Evolutionary conservation across 2,888 invertebrate species (phyloP).

Genomic region (Blastobasis adustella): DNA sequence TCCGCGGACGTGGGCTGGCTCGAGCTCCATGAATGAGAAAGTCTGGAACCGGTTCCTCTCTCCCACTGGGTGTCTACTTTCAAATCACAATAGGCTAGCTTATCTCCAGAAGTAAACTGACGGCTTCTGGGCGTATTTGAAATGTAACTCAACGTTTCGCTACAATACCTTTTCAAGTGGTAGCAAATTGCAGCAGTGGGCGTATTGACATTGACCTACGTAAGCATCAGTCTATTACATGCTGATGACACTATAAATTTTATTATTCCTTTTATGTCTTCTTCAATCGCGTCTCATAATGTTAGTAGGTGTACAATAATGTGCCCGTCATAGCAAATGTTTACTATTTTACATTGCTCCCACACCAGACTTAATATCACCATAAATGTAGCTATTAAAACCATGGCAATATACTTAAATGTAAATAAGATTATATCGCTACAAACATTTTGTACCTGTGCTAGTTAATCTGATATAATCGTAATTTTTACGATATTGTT

Average conservation of each 20-base stretch:
- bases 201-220: too few species aligned
- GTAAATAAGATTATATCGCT: neutral
- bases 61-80: constrained; percentile 65
- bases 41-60: constrained; percentile 63
- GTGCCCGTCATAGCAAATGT: too few species aligned
- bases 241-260: too few species aligned
- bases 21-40: constrained; percentile 60
- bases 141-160: neutral
- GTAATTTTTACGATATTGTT: constrained; percentile 1
- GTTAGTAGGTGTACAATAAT: too few species aligned
- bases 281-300: too few species aligned
- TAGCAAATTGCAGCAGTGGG: too few species aligned
- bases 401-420: too few species aligned
- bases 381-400: neutral
- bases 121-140: constrained; percentile 31
- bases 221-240: too few species aligned
- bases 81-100: constrained; percentile 66
- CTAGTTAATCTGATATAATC: neutral
- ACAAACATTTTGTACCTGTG: neutral
- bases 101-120: constrained; percentile 31
- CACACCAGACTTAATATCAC: too few species aligned
- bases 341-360: too few species aligned
- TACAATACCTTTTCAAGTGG: too few species aligned
- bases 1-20: constrained; percentile 37
- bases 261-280: too few species aligned